Evolutionary conservation across 2,888 invertebrate genomes (phyloP), one percentile per base, ranked within the genome.

Genomic region (Stenodera caucasica): DNA sequence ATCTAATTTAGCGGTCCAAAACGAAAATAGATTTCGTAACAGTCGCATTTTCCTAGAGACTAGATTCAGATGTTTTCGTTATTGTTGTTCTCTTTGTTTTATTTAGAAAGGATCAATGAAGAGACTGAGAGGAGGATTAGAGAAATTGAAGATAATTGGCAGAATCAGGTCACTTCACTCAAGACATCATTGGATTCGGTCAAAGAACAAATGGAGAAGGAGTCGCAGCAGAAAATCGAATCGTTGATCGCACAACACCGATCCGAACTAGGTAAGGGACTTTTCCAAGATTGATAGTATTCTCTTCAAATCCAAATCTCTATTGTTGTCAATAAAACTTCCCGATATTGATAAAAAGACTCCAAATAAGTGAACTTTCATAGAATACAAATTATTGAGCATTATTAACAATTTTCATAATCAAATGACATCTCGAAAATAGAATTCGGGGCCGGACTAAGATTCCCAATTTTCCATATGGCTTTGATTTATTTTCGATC

Each of bases 171-270:
- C 21, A 73, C 76, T 53, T 77, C 79, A n/a, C 75, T 82, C 26
- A 72, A 81, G 54, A 72, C 80, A 0, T 81, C 80, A 7, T 69
- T 83, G 52, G 82, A 83, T 66, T 68, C 78, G 54, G 81, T 82
- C 3, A 83, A 81, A 69, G 81, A 82, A 69, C 82, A 83, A 71
- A 79, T 83, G 79, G 82, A 81, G 65, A 75, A 77, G 54, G 83
- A 83, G 64, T 75, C 81, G 5, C 80, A 82, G 67, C 76, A 80
- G 59, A 78, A 80, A 70, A 71, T 82, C 49, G 78, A 82, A 67
- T 67, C 66, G 23, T 70, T 83, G 9, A 85, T 86, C 63, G 84
- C 86, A 53, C 83, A 86, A 70, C 87, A 88, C 77, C 80, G 84
- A 64, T 76, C 79, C 58, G 86, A 87, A 76, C 83, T 88, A 83